Percentiles rank a stretch among this genome's conserved stretches.
These are phyloP conservation scores for Cassiopea andromeda DNA, from an alignment of 30 jellyfish, hydroid and myxozoan genomes.

Conservation along the genomic window DNA sequence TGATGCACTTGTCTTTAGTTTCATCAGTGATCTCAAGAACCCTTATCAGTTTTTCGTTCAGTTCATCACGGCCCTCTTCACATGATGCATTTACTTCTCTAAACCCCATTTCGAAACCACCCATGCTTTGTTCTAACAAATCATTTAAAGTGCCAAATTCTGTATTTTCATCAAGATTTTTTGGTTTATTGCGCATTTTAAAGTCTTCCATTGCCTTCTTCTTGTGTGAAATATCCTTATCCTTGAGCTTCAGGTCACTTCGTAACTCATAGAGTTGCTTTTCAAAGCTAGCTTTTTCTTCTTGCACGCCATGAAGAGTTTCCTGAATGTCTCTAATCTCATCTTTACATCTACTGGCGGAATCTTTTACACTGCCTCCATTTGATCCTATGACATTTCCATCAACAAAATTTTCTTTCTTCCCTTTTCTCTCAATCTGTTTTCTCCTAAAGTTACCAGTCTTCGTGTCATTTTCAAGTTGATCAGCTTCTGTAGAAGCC, in stretches of 20 bases:
- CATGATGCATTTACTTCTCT: not conserved
- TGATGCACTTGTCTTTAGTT: not conserved
- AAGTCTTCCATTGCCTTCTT: not conserved
- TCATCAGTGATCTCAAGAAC: not conserved
- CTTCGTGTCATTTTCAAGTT: too few relatives aligned
- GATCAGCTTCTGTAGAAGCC: too few relatives aligned
- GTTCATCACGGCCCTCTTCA: not conserved
- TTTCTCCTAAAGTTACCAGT: too few relatives aligned
- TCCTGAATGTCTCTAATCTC: not conserved
- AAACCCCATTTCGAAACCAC: not conserved
- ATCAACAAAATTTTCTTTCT: not conserved
- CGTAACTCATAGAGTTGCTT: not conserved
- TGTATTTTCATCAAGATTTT: not conserved
- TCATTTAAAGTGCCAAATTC: not conserved
- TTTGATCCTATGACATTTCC: not conserved
- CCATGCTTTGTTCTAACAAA: not conserved
- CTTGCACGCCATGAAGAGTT: not conserved
- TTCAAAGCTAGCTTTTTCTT: not conserved
- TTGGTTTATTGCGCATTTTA: not conserved
- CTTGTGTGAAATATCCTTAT: not conserved
- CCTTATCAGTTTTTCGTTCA: not conserved
- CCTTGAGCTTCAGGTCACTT: not conserved
- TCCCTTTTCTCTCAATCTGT: not conserved
- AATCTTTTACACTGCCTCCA: not conserved
- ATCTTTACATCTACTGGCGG: not conserved